Conservation (phyloP, 2,888 invertebrate genomes). For the Micoletzkya japonica region DNA sequence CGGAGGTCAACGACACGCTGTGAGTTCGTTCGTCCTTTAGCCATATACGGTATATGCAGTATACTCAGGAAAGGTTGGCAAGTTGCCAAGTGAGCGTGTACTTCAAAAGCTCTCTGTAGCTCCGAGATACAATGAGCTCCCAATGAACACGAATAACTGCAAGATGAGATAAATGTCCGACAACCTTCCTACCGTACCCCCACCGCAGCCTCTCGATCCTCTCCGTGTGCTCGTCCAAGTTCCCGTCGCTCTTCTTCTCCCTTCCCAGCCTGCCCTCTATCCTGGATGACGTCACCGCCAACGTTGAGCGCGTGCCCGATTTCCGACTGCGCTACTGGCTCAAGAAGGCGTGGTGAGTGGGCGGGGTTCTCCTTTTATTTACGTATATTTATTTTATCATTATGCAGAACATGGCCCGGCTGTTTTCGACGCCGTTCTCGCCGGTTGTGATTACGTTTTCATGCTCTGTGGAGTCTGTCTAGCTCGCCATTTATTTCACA, state of each 20-base stretch:
- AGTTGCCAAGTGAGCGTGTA: not conserved
- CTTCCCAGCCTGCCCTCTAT: conserved; percentile 17
- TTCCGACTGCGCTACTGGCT: conserved; percentile 27
- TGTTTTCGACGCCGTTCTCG: not conserved
- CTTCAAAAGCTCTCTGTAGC: too few relatives aligned
- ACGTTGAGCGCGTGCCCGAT: conserved; percentile 20
- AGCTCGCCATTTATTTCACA: not conserved
- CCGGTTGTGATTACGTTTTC: too few relatives aligned
- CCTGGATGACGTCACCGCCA: conserved; percentile 7
- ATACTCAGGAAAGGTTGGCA: too few relatives aligned
- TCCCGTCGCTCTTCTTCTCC: conserved; percentile 36
- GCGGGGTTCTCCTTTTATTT: not conserved
- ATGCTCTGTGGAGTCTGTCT: too few relatives aligned
- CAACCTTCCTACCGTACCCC: too few relatives aligned
- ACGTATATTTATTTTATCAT: not conserved
- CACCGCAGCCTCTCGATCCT: conserved; percentile 38
- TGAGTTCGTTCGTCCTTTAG: not conserved
- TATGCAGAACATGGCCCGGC: not conserved
- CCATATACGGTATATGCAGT: too few relatives aligned
- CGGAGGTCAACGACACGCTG: conserved; percentile 27
- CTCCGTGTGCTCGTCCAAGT: conserved; percentile 38
- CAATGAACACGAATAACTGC: too few relatives aligned
- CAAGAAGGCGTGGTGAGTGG: conserved; percentile 27
- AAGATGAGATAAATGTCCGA: too few relatives aligned
- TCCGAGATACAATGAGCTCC: too few relatives aligned